These are phyloP conservation scores for Vombatus ursinus DNA, from an alignment of 2,113 vertebrate species.

Conservation along the genomic window DNA sequence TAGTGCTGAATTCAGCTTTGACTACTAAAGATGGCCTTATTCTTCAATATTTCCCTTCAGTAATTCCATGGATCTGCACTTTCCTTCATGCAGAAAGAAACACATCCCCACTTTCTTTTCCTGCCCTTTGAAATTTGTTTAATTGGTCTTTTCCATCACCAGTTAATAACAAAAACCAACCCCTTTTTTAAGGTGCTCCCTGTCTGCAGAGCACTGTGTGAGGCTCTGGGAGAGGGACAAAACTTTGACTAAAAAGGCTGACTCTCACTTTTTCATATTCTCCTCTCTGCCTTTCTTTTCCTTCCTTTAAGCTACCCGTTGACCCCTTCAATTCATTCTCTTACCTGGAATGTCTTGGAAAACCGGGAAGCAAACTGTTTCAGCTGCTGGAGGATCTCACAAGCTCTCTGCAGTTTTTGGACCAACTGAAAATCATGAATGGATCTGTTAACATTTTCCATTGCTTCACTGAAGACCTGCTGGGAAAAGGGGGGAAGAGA, in stretches of 20 bases:
- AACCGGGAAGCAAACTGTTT: neutral
- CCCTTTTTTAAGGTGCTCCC: neutral
- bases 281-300: neutral
- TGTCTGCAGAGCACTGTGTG: neutral
- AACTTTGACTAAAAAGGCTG: neutral
- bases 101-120: too few relatives aligned
- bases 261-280: neutral
- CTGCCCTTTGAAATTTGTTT: too few relatives aligned
- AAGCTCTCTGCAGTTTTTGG: constrained; percentile 35
- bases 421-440: neutral
- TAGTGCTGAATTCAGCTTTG: too few relatives aligned
- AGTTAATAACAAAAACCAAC: too few relatives aligned
- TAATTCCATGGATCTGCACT: too few relatives aligned
- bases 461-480: constrained; percentile 32
- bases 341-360: constrained; percentile 63
- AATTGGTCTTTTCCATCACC: too few relatives aligned
- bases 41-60: too few relatives aligned
- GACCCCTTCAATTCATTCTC: neutral
- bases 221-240: neutral
- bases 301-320: neutral
- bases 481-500: neutral
- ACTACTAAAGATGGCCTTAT: too few relatives aligned
- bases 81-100: too few relatives aligned
- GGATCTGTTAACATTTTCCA: neutral
- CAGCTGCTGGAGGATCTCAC: constrained; percentile 45